A percentile compares a stretch with the other conserved stretches of the same genome.
Evolutionary conservation across 2,888 invertebrate species (phyloP).

Genomic region (Automeris io): DNA sequence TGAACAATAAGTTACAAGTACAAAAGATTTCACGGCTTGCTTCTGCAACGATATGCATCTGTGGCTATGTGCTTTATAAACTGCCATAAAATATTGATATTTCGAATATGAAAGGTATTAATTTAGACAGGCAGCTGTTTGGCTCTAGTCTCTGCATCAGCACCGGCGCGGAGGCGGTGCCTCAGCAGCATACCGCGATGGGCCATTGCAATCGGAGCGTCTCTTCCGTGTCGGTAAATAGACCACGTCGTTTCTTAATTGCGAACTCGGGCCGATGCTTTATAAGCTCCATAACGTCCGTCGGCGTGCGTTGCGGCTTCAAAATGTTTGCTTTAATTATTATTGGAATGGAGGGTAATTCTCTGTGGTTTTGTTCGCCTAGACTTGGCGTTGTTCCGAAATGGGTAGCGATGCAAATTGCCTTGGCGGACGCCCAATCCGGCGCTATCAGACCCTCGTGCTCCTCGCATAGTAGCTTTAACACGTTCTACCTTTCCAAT

Average conservation of each 20-base stretch:
- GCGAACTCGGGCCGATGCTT: constrained; percentile 68
- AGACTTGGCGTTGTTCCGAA: constrained; percentile 78
- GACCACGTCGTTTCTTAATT: constrained; percentile 73
- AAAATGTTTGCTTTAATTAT: constrained; percentile 77
- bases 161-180: constrained; percentile 25
- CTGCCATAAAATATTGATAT: constrained; percentile 71
- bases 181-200: constrained; percentile 51
- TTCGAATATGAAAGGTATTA: constrained; percentile 73
- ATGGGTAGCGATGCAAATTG: constrained; percentile 77
- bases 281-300: constrained; percentile 74
- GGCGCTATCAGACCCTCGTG: constrained; percentile 53
- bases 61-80: constrained; percentile 60
- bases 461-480: constrained; percentile 38
- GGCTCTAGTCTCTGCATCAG: constrained; percentile 40
- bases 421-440: constrained; percentile 74
- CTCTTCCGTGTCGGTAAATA: constrained; percentile 75
- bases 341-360: constrained; percentile 77
- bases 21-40: too few relatives aligned
- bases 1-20: too few relatives aligned
- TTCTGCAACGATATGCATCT: constrained; percentile 44
- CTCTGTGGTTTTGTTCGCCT: constrained; percentile 76
- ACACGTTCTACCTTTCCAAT: constrained; percentile 46
- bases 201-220: constrained; percentile 67
- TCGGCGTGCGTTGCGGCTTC: constrained; percentile 66
- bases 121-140: constrained; percentile 59